Evolutionary conservation across 1,140 invertebrate genomes (phyloP).

Genomic region (Carposina sasakii): DNA sequence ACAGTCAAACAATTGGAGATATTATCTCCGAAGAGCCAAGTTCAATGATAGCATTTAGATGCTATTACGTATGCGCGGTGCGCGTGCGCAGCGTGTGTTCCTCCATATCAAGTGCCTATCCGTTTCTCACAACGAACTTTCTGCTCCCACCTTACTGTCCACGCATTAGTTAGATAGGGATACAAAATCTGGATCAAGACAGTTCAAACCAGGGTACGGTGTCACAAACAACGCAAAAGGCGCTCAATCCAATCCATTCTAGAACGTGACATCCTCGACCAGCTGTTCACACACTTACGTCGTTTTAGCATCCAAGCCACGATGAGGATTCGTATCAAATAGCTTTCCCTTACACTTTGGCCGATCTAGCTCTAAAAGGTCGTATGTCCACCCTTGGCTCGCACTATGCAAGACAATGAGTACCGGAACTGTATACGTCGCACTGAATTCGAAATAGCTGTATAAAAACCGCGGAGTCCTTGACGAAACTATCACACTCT

Average conservation of each 20-base stretch:
- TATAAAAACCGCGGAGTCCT: constrained; percentile 68
- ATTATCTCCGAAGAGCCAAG: constrained; percentile 56
- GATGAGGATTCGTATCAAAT: constrained; percentile 65
- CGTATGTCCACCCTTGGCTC: constrained; percentile 41
- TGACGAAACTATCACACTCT: constrained; percentile 67
- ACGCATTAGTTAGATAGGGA: constrained; percentile 29
- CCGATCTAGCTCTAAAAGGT: constrained; percentile 38
- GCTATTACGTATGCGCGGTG: constrained; percentile 51
- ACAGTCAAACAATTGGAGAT: too few species aligned
- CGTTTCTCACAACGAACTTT: constrained; percentile 26
- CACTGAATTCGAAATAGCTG: constrained; percentile 72
- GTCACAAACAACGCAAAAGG: constrained; percentile 71
- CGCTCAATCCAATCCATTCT: constrained; percentile 31
- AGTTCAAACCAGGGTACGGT: constrained; percentile 60
- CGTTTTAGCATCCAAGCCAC: constrained; percentile 31
- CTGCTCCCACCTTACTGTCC: constrained; percentile 25
- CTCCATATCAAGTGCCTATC: constrained; percentile 55
- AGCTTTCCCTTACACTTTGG: constrained; percentile 69
- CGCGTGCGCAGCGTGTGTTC: constrained; percentile 38
- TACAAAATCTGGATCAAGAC: constrained; percentile 44
- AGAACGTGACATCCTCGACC: constrained; percentile 37
- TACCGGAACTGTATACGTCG: constrained; percentile 60
- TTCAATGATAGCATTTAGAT: constrained; percentile 57
- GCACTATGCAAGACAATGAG: constrained; percentile 58
- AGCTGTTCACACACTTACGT: constrained; percentile 37